Conservation (phyloP, 2,797 vertebrate genomes). For the Poliocrania exsul region DNA sequence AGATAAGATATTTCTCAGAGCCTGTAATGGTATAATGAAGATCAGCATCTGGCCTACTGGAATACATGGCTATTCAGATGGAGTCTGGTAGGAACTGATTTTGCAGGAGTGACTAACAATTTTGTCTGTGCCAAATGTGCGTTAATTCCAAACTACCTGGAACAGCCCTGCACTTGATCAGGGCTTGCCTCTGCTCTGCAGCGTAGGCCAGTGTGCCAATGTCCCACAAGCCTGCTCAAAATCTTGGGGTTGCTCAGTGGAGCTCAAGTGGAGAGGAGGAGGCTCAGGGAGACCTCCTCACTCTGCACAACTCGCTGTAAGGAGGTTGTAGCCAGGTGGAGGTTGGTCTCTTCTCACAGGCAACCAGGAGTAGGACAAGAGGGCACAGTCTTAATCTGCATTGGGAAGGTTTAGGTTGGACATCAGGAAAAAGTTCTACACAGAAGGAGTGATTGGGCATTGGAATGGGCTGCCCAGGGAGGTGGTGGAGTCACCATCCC, state of each 20-base stretch:
- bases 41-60: neutral
- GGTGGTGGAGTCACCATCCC: too few species aligned
- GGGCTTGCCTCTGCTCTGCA: neutral
- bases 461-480: too few species aligned
- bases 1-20: neutral
- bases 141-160: neutral
- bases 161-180: neutral
- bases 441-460: too few species aligned
- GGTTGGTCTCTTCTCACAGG: too few species aligned
- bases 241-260: neutral
- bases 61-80: neutral
- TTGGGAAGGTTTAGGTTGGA: too few species aligned
- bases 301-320: too few species aligned
- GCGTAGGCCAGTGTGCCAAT: neutral
- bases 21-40: neutral
- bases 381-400: too few species aligned
- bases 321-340: too few species aligned
- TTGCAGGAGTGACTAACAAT: neutral
- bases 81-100: neutral
- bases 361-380: too few species aligned
- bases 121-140: neutral
- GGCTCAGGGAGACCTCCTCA: too few species aligned
- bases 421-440: too few species aligned
- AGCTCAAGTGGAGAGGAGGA: neutral
- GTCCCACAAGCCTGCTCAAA: neutral